phyloP scores from a whole-genome alignment of 1,140 invertebrate species.

The Eulimnadia texana region DNA sequence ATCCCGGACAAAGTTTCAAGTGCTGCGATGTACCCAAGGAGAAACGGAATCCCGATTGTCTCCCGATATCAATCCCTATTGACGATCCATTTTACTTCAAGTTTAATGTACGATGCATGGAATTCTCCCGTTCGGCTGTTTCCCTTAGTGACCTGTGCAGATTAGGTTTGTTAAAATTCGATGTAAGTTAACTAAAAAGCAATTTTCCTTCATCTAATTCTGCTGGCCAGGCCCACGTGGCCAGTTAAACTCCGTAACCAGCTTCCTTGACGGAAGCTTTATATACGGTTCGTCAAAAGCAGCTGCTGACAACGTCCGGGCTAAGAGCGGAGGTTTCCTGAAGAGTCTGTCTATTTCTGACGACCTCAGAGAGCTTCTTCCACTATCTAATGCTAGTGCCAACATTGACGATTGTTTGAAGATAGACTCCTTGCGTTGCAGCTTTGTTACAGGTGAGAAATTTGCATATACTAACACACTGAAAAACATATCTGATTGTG shows the following conservation, averaged over 20 bases:
- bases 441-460: conserved; percentile 36
- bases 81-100: conserved; percentile 19
- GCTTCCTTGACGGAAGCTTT: conserved; percentile 36
- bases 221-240: conserved; percentile 31
- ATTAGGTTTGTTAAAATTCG: conserved; percentile 22
- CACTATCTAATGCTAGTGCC: no score
- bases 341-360: conserved; percentile 29
- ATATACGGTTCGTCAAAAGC: conserved; percentile 35
- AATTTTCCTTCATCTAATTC: no score
- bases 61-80: conserved; percentile 21
- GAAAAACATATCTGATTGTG: no score
- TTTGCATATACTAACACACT: no score
- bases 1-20: no score
- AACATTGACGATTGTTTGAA: conserved; percentile 34
- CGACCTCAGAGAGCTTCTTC: conserved; percentile 34
- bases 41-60: conserved; percentile 24
- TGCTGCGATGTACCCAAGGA: no score
- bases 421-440: conserved; percentile 37
- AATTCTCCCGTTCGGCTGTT: conserved; percentile 18
- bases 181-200: background rate
- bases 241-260: conserved; percentile 34
- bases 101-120: conserved; percentile 17
- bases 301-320: conserved; percentile 31
- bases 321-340: conserved; percentile 32
- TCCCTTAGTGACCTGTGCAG: conserved; percentile 18